Percentiles rank a stretch among this genome's conserved stretches.
These are phyloP conservation scores for Pandemis corylana DNA, from an alignment of 2,888 invertebrate species.

Conservation along the genomic window DNA sequence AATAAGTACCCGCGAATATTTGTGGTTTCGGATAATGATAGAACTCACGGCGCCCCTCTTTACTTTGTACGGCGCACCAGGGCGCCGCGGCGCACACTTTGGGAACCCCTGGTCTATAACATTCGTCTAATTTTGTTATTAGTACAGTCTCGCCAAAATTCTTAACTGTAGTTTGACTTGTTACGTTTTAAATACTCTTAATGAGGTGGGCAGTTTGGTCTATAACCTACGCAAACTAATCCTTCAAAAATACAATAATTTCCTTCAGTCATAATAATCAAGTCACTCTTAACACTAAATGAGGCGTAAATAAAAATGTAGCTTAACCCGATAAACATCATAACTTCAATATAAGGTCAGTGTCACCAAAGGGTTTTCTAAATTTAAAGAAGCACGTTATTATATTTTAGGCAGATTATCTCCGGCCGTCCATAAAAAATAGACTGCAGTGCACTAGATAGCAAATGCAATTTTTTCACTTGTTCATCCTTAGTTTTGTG, in stretches of 20 bases:
- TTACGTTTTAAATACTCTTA: no score
- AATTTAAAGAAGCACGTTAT: conserved; percentile 5
- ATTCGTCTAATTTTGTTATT: no score
- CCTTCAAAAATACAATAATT: background rate
- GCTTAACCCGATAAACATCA: background rate
- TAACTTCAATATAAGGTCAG: background rate
- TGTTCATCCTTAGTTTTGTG: no score
- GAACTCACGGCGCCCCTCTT: no score
- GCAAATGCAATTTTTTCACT: background rate
- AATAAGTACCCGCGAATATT: no score
- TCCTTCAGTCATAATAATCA: background rate
- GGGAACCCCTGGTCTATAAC: no score
- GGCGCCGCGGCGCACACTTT: no score
- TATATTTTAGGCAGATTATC: background rate
- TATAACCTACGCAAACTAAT: background rate
- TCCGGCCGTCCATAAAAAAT: background rate
- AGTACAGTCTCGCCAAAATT: no score
- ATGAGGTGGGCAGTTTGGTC: background rate
- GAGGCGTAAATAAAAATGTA: background rate
- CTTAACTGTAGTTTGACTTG: no score
- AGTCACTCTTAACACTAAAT: background rate
- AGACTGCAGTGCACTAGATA: background rate
- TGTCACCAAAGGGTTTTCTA: background rate
- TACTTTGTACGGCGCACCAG: no score
- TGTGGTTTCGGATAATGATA: no score